phyloP scores from a whole-genome alignment of 2,113 vertebrate genomes.

The Amphiprion percula region DNA sequence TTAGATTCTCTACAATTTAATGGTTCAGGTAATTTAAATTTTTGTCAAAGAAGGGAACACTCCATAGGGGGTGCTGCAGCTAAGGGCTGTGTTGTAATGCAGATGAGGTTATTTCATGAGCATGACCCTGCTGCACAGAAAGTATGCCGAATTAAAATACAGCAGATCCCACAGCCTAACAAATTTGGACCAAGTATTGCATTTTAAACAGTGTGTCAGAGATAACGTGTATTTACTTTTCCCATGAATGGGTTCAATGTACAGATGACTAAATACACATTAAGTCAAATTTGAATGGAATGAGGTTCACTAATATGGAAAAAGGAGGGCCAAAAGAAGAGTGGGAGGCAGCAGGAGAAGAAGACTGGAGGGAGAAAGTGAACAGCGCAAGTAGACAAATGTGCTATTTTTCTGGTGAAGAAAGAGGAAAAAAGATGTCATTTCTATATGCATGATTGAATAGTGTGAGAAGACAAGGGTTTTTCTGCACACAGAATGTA shows the following conservation, averaged over 20 bases:
- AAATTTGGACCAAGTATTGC: no score
- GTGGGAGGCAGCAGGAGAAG: no score
- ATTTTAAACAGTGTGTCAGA: no score
- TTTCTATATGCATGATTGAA: not conserved
- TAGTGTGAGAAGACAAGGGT: not conserved
- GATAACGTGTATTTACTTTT: not conserved
- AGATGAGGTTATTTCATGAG: constrained; percentile 14
- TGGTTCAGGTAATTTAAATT: no score
- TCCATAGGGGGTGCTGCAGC: not conserved
- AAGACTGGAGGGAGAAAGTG: no score
- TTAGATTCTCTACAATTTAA: no score
- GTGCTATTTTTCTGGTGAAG: not conserved
- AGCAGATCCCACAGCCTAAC: no score
- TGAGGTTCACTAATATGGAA: no score
- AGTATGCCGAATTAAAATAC: not conserved
- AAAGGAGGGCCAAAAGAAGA: not conserved
- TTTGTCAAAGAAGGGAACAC: no score
- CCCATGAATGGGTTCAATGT: no score
- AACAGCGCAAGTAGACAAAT: not conserved
- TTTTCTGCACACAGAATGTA: not conserved
- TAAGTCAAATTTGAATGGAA: not conserved
- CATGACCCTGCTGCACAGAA: not conserved
- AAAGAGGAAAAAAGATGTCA: not conserved
- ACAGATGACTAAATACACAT: no score
- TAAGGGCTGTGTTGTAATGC: constrained; percentile 9